These are phyloP conservation scores for Heliconius himera DNA, from an alignment of 1,140 invertebrate species.

Conservation along the genomic window DNA sequence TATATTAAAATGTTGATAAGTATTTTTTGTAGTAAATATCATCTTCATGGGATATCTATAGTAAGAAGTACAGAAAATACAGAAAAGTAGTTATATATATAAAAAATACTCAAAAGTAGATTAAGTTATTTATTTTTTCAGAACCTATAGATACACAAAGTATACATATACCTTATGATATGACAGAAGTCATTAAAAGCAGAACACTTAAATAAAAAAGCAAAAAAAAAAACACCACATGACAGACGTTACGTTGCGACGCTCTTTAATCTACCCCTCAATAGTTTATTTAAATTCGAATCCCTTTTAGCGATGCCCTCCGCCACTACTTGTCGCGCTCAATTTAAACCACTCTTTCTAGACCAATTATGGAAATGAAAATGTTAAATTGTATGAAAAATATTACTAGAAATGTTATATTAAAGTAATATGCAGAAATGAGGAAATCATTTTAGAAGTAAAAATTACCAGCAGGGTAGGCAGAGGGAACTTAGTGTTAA, in stretches of 20 bases:
- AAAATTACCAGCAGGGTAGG: too few relatives aligned
- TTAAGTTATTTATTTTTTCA: neutral
- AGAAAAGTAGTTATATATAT: too few relatives aligned
- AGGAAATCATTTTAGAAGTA: too few relatives aligned
- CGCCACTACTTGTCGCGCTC: constrained; percentile 6
- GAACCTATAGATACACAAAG: neutral
- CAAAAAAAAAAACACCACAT: neutral
- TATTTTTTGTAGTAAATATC: too few relatives aligned
- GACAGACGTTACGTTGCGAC: neutral
- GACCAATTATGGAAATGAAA: constrained; percentile 3
- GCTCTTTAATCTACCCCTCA: constrained; percentile 10
- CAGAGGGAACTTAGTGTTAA: too few relatives aligned
- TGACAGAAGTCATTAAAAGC: constrained; percentile 3
- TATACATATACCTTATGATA: neutral
- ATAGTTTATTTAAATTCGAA: constrained; percentile 14
- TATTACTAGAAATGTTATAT: neutral
- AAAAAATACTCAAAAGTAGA: too few relatives aligned
- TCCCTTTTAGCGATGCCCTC: constrained; percentile 12
- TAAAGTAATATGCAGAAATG: neutral
- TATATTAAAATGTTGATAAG: too few relatives aligned
- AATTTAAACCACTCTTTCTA: constrained; percentile 10
- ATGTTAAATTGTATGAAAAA: neutral
- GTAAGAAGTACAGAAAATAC: too few relatives aligned
- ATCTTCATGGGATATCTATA: too few relatives aligned
- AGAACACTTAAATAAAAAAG: neutral